Base-by-base conservation (phyloP, 2,113 vertebrate genomes). In the Zosterops japonicus region DNA sequence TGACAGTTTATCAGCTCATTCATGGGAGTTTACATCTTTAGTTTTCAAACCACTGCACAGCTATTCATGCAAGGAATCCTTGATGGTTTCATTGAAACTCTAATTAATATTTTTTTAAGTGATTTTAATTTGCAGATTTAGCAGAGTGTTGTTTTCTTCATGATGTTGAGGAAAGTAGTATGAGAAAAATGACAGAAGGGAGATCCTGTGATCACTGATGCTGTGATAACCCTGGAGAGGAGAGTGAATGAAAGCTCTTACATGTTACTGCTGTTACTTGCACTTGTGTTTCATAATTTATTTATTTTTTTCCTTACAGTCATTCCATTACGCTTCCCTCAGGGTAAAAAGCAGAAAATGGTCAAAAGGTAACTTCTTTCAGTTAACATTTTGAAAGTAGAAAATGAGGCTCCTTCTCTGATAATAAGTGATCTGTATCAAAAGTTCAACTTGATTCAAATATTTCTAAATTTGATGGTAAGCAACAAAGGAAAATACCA, bases 331-430 rank as follows among this genome's bases (percentile, higher is more conserved):
- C 95, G 98, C 98, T 95, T 99, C 99, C 90, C 96, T 98, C 98
- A 98, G 98, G 97, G 98, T 98, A 72, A 99, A 99, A 98, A 98
- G 98, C 98, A 99, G 98, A 98, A 99, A 98, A 98, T 98, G 98
- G 98, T 98, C 98, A 93, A 98, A 98, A 98, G 99, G 98, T 99
- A 98, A 95, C 60, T 90, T 74, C 15, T 36, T 36, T 59, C 7
- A 36, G 42, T 83, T 83, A 52, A 83, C 8, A 18, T 84, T 78
- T 68, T 71, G 44, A 49, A 87, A 77, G 3, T 35, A 67, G 39
- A 88, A 83, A 92, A n/a, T 47, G 18, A 69, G 59, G 35, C 3
- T 11, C 7, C 7, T 69, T 64, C 55, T 61, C 12, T 74, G 23
- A 15, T 31, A 41, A 70, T 8, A 49, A 71, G 14, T 19, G 16